A percentile compares a stretch with the other conserved stretches of the same genome.
These are phyloP conservation scores for Caprella mutica DNA, from an alignment of 2,888 invertebrate genomes.

Conservation along the genomic window DNA sequence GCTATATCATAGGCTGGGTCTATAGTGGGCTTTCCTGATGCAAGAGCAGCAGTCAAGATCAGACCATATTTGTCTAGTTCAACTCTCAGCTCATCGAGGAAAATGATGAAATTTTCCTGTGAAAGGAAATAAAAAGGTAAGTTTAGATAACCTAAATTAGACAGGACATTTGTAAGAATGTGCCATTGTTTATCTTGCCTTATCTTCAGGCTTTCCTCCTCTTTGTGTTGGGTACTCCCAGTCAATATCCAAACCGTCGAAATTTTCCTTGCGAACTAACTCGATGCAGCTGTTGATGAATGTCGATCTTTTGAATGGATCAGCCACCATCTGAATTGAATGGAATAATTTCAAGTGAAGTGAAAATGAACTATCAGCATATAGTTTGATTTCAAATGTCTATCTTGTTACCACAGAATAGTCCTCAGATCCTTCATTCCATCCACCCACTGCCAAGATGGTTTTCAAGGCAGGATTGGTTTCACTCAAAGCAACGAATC, in stretches of 20 bases:
- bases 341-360: not conserved
- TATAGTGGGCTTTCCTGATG: slow-evolving; percentile 43
- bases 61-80: slow-evolving; percentile 45
- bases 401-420: slow-evolving; percentile 43
- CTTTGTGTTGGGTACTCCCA: slow-evolving; percentile 38
- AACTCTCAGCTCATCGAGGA: slow-evolving; percentile 48
- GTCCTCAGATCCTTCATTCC: slow-evolving; percentile 37
- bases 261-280: slow-evolving; percentile 36
- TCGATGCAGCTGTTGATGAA: slow-evolving; percentile 37
- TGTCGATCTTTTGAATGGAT: slow-evolving; percentile 25
- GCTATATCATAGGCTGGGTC: slow-evolving; percentile 51
- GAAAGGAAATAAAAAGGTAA: not conserved
- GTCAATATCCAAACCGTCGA: slow-evolving; percentile 39
- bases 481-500: slow-evolving; percentile 39
- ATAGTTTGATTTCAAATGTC: not conserved
- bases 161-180: not conserved
- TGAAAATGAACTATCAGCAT: not conserved
- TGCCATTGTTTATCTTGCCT: slow-evolving; percentile 6
- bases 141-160: not conserved
- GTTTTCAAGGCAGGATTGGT: slow-evolving; percentile 39
- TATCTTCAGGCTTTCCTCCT: slow-evolving; percentile 36
- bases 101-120: slow-evolving; percentile 45
- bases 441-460: slow-evolving; percentile 39
- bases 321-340: slow-evolving; percentile 22
- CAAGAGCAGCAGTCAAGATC: slow-evolving; percentile 51